phyloP scores from a whole-genome alignment of 2,113 vertebrate genomes.

The Phrynosoma platyrhinos region DNA sequence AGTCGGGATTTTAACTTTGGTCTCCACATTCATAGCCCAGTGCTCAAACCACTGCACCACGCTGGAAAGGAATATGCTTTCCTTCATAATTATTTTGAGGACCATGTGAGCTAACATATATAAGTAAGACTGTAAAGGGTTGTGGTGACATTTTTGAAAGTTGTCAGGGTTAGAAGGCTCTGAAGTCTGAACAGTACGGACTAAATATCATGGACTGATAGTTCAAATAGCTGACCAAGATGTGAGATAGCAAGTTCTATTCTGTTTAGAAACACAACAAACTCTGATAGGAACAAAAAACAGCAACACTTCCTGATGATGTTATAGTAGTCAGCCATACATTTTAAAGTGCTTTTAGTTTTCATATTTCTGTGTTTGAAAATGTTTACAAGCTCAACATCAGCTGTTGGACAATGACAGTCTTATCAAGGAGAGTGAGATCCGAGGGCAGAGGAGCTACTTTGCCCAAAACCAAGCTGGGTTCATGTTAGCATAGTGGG shows the following conservation, averaged over 20 bases:
- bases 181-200: neutral
- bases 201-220: neutral
- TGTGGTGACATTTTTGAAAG: neutral
- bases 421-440: neutral
- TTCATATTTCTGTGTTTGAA: conserved; percentile 36
- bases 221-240: neutral
- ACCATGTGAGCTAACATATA: neutral
- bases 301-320: conserved; percentile 35
- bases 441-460: neutral
- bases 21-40: no score
- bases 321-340: neutral
- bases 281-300: neutral
- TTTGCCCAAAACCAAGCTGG: neutral
- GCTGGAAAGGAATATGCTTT: neutral
- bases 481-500: neutral
- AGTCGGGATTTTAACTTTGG: no score
- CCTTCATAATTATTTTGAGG: neutral
- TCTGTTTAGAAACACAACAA: conserved; percentile 20
- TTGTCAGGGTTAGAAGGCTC: neutral
- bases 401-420: conserved; percentile 61
- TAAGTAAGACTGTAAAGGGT: neutral
- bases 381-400: conserved; percentile 1
- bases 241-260: conserved; percentile 11
- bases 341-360: conserved; percentile 16
- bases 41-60: no score